Evolutionary conservation across 2,888 invertebrate genomes (phyloP), one percentile per base, ranked within the genome.

Genomic region (Iphiclides podalirius): DNA sequence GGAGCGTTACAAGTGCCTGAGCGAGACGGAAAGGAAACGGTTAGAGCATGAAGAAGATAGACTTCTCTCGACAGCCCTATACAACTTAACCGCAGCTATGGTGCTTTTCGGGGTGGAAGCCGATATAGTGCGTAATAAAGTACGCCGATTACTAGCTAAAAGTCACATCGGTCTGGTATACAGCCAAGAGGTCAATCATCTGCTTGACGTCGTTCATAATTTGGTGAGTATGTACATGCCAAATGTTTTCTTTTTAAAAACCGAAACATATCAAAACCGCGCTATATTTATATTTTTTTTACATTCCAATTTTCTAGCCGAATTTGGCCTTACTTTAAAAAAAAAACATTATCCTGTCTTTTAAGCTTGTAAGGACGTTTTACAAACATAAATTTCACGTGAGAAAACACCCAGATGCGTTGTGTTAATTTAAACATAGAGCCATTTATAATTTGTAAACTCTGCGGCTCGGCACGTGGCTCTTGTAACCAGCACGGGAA

Each of bases 401-500:
- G n/a, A n/a, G n/a, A n/a, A n/a, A n/a, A n/a, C n/a, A n/a, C n/a
- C n/a, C n/a, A n/a, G n/a, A n/a, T n/a, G n/a, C n/a, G n/a, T n/a
- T n/a, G n/a, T n/a, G n/a, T n/a, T n/a, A n/a, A n/a, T n/a, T n/a
- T n/a, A n/a, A n/a, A n/a, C n/a, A n/a, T n/a, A n/a, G n/a, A n/a
- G n/a, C n/a, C n/a, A n/a, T n/a, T n/a, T n/a, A n/a, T n/a, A n/a
- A n/a, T n/a, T n/a, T n/a, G n/a, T n/a, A n/a, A n/a, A n/a, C n/a
- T n/a, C n/a, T n/a, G n/a, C n/a, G n/a, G n/a, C n/a, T n/a, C n/a
- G n/a, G n/a, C n/a, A n/a, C n/a, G n/a, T n/a, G n/a, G n/a, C n/a
- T n/a, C n/a, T n/a, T n/a, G n/a, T n/a, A n/a, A n/a, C n/a, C 79
- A 99, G 98, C 95, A 97, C 87, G 99, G 98, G 38, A 99, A 99